A percentile compares a stretch with the other conserved stretches of the same genome.
phyloP scores from a whole-genome alignment of 2,113 vertebrate species.

The Hucho hucho region DNA sequence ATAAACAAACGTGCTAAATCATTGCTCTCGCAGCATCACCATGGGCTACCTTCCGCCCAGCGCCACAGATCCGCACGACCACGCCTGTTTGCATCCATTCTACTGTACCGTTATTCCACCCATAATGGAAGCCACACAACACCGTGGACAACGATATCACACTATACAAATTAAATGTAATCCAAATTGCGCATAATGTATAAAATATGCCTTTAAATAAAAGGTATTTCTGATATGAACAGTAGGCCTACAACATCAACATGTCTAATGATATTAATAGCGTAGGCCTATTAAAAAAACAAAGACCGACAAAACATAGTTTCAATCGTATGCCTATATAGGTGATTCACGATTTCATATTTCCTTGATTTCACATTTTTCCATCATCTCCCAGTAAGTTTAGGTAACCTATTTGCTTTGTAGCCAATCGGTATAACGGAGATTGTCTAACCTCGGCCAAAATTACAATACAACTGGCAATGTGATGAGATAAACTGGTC shows the following conservation, averaged over 20 bases:
- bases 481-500: not conserved
- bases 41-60: not conserved
- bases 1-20: too few species aligned
- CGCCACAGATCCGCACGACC: slow-evolving; percentile 52
- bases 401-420: too few species aligned
- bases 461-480: too few species aligned
- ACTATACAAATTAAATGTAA: too few species aligned
- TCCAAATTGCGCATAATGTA: too few species aligned
- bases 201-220: too few species aligned
- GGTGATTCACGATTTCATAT: not conserved
- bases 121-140: not conserved
- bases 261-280: not conserved
- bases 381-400: not conserved
- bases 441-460: too few species aligned
- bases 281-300: not conserved
- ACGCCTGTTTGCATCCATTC: slow-evolving; percentile 72
- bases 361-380: not conserved
- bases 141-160: too few species aligned
- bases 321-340: not conserved
- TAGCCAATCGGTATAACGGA: too few species aligned
- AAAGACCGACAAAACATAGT: not conserved
- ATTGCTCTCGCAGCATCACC: too few species aligned
- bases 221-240: too few species aligned
- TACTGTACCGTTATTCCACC: slow-evolving; percentile 54
- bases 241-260: not conserved